phyloP scores from a whole-genome alignment of 2,888 invertebrate genomes.

The Rhagonycha fulva region DNA sequence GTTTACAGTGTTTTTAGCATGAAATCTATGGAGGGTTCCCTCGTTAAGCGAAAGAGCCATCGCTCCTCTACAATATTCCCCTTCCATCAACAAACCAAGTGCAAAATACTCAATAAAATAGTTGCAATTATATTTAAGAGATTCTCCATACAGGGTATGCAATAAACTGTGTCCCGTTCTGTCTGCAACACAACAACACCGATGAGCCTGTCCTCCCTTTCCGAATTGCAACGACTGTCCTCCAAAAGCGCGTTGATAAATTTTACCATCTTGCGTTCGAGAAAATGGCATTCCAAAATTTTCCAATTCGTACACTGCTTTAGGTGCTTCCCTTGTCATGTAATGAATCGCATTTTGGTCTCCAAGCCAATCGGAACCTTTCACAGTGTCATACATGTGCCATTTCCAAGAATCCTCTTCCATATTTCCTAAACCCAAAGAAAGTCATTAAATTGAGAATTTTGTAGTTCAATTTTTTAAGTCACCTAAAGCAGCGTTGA shows the following conservation, averaged over 20 bases:
- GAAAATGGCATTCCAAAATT: constrained; percentile 98
- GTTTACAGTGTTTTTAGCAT: constrained; percentile 76
- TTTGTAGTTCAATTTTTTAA: neutral
- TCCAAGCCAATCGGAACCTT: constrained; percentile 98
- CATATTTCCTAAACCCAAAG: constrained; percentile 72
- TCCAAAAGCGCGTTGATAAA: constrained; percentile 99
- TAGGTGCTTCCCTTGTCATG: constrained; percentile 90
- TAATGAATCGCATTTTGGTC: constrained; percentile 99
- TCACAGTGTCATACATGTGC: constrained; percentile 98
- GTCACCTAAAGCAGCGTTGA: constrained; percentile 94
- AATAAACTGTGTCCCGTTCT: constrained; percentile 97
- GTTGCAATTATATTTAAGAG: constrained; percentile 93
- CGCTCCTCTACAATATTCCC: constrained; percentile 89
- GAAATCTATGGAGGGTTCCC: constrained; percentile 91
- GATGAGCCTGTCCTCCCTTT: constrained; percentile 96
- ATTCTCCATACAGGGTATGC: constrained; percentile 97
- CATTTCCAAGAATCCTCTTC: constrained; percentile 95
- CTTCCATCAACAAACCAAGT: constrained; percentile 92
- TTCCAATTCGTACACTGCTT: constrained; percentile 90
- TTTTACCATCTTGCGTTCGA: constrained; percentile 92
- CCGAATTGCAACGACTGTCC: constrained; percentile 97
- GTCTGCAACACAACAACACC: constrained; percentile 97
- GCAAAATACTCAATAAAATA: constrained; percentile 99
- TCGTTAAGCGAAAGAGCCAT: constrained; percentile 95
- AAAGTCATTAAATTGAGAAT: constrained; percentile 28